Evolutionary conservation across 64 coral and sea anemone genomes (phyloP), one percentile per base, ranked within the genome.

Genomic region (Stichodactyla helianthus): DNA sequence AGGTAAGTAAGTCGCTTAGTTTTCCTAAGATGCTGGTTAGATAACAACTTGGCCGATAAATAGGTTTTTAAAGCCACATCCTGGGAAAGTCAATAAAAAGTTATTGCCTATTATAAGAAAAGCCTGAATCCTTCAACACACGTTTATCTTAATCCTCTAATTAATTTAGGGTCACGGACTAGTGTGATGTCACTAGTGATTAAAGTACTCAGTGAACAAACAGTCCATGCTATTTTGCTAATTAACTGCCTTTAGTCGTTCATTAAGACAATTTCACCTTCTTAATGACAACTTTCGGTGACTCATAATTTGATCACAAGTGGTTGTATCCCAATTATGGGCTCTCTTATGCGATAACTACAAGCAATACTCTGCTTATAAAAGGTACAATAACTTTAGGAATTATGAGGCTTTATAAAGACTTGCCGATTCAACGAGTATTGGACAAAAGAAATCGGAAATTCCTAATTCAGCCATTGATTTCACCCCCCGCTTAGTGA

Each of bases 101-200:
- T 79, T 79, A 79, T 79, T 79, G 77, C 77, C 77, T 79, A 79
- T 79, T 79, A 79, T 79, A 5, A 31, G 77, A 31, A 52, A 79
- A 79, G 35, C 13, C 77, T 16, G 22, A 81, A 81, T 81, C 78
- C 78, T 54, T 81, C 78, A 81, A 52, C 78, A 81, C 78, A 81
- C 78, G 78, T 81, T 81, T 81, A 81, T 51, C 78, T 16, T 81
- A 81, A 81, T 81, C 78, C 78, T 54, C 44, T 81, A 81, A 81
- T 81, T 81, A 81, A 81, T 50, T 81, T 15, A 18, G 25, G 78
- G 78, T 81, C 78, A 81, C 78, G 78, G 78, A 81, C 78, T 20
- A 81, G 78, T 25, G 25, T 74, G 68, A 74, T 74, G 68, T 74
- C 68, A 74, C 68, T 74, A 35, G 68, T 23, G 68, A 74, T 74